Evolutionary conservation across 2,888 invertebrate species (phyloP).

Genomic region (Dryadula phaetusa): DNA sequence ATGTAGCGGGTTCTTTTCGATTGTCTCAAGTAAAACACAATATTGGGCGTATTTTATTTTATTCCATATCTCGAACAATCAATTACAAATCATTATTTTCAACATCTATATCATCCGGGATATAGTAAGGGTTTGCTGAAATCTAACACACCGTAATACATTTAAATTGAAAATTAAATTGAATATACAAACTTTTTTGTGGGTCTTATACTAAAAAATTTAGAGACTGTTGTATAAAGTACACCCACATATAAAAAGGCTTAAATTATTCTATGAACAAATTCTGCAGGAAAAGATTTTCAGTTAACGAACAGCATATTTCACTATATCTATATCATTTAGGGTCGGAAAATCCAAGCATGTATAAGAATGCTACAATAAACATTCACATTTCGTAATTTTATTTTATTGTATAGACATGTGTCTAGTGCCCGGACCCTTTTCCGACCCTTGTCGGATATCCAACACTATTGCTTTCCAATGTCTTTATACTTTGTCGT

Average conservation of each 20-base stretch:
- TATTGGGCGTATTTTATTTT: not conserved
- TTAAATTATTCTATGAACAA: slow-evolving; percentile 44
- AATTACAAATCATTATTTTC: not conserved
- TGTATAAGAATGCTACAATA: slow-evolving; percentile 40
- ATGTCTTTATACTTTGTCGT: slow-evolving; percentile 71
- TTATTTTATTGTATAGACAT: slow-evolving; percentile 71
- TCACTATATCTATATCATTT: slow-evolving; percentile 19
- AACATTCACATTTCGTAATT: slow-evolving; percentile 47
- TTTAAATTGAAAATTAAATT: not conserved
- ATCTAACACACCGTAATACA: not conserved
- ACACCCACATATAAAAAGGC: not conserved
- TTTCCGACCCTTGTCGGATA: slow-evolving; percentile 70
- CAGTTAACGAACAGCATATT: not conserved
- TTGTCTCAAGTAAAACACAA: too few species aligned
- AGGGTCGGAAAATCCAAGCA: slow-evolving; percentile 17
- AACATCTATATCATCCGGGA: not conserved
- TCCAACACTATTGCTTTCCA: slow-evolving; percentile 70
- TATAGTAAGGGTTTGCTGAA: not conserved
- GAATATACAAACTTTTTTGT: not conserved
- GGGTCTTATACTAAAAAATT: not conserved
- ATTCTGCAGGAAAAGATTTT: slow-evolving; percentile 36
- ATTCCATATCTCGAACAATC: not conserved
- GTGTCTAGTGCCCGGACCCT: slow-evolving; percentile 71
- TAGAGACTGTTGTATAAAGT: not conserved
- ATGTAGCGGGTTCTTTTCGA: too few species aligned